A percentile compares a stretch with the other conserved stretches of the same genome.
phyloP scores from a whole-genome alignment of 2,113 vertebrate species.

The Balaeniceps rex region DNA sequence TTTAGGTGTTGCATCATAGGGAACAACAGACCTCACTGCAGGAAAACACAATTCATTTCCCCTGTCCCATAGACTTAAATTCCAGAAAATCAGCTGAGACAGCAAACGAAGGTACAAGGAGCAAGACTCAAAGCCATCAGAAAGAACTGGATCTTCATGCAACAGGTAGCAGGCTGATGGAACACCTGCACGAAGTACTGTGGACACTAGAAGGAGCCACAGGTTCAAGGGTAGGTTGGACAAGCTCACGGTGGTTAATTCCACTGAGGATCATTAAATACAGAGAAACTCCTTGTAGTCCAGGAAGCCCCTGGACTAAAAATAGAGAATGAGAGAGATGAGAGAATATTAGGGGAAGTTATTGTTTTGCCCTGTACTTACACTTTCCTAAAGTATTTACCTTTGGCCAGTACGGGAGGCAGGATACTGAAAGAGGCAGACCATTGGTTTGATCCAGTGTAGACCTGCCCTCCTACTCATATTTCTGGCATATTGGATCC shows the following conservation, averaged over 20 bases:
- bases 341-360: background rate
- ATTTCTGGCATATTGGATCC: background rate
- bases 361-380: background rate
- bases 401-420: background rate
- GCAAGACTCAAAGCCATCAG: background rate
- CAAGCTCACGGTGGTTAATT: background rate
- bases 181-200: background rate
- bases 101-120: background rate
- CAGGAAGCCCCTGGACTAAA: background rate
- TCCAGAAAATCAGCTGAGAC: background rate
- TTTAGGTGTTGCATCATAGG: background rate
- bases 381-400: background rate
- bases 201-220: background rate
- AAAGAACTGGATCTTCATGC: background rate
- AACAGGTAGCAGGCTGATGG: background rate
- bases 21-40: background rate
- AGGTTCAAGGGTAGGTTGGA: background rate
- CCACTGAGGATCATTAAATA: background rate
- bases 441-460: background rate
- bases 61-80: background rate
- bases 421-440: background rate
- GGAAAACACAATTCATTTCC: background rate
- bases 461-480: background rate
- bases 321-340: background rate
- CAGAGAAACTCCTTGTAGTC: background rate